Conservation (phyloP, 1,140 invertebrate species). For the Hydropsyche tenuis region DNA sequence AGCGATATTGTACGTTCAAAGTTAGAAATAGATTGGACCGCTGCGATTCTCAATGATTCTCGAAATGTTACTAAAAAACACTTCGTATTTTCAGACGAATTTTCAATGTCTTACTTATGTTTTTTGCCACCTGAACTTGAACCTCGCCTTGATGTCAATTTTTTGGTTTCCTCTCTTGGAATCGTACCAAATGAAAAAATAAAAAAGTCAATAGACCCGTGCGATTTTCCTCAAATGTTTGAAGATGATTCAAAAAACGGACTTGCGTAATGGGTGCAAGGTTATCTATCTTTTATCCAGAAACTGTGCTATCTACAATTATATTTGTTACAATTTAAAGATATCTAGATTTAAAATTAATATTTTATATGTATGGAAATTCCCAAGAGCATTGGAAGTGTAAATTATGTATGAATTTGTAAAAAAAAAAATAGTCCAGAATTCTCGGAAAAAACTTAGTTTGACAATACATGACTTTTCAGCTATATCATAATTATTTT, state of each 20-base stretch:
- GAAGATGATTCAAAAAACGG: neutral
- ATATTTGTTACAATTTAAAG: too few species aligned
- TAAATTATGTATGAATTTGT: too few species aligned
- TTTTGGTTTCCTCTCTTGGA: neutral
- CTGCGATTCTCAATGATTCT: neutral
- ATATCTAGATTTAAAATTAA: too few species aligned
- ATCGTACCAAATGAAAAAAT: neutral
- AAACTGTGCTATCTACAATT: too few species aligned
- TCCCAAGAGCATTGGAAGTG: too few species aligned
- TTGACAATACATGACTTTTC: too few species aligned
- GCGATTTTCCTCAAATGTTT: neutral
- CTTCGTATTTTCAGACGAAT: neutral
- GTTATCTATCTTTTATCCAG: conserved; percentile 2
- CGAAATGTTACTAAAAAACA: neutral
- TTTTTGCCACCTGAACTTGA: neutral
- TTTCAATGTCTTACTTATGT: too few species aligned
- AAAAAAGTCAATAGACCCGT: neutral
- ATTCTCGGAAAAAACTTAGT: too few species aligned
- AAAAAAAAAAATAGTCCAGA: too few species aligned
- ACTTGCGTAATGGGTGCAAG: conserved; percentile 2
- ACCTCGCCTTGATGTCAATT: neutral
- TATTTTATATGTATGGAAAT: too few species aligned
- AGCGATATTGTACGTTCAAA: too few species aligned
- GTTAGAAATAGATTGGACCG: neutral
- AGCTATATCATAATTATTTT: too few species aligned